Evolutionary conservation across 1,140 invertebrate species (phyloP).

Genomic region (Manduca sexta): DNA sequence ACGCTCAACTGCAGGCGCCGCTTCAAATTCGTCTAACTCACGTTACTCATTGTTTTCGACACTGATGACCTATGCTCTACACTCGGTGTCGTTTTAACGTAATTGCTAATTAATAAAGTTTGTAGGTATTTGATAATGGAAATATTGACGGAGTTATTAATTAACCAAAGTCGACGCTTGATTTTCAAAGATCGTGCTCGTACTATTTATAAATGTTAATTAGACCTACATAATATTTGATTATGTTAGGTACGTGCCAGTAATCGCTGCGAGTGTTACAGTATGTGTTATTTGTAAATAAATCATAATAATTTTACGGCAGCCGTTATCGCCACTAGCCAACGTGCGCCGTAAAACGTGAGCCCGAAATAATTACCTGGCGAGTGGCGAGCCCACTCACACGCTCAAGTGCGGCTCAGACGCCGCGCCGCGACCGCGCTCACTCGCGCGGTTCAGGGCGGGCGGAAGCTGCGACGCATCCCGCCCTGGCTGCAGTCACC

Average conservation of each 20-base stretch:
- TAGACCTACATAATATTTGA: too few relatives aligned
- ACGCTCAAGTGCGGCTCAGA: constrained; percentile 13
- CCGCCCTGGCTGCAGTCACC: constrained; percentile 37
- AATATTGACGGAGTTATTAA: too few relatives aligned
- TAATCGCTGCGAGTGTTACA: neutral
- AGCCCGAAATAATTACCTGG: constrained; percentile 27
- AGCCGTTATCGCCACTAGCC: constrained; percentile 2
- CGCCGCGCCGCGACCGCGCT: constrained; percentile 18
- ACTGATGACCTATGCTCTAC: too few relatives aligned
- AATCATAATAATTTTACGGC: neutral
- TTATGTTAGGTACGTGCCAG: neutral
- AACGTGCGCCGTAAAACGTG: constrained; percentile 18
- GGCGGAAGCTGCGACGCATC: constrained; percentile 60
- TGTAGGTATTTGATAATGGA: too few relatives aligned
- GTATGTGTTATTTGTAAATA: constrained; percentile 1
- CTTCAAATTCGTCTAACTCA: too few relatives aligned
- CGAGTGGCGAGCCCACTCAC: constrained; percentile 1
- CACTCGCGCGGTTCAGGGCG: constrained; percentile 32
- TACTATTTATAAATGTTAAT: too few relatives aligned
- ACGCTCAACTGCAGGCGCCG: too few relatives aligned
- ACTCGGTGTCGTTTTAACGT: too few relatives aligned
- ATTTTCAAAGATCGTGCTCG: too few relatives aligned
- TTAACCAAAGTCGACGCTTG: too few relatives aligned
- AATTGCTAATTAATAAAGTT: too few relatives aligned
- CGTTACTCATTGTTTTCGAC: too few relatives aligned